Percentiles rank a stretch among this genome's conserved stretches.
phyloP scores from a whole-genome alignment of 2,797 vertebrate genomes.

The Ptychobarbus kaznakovi region DNA sequence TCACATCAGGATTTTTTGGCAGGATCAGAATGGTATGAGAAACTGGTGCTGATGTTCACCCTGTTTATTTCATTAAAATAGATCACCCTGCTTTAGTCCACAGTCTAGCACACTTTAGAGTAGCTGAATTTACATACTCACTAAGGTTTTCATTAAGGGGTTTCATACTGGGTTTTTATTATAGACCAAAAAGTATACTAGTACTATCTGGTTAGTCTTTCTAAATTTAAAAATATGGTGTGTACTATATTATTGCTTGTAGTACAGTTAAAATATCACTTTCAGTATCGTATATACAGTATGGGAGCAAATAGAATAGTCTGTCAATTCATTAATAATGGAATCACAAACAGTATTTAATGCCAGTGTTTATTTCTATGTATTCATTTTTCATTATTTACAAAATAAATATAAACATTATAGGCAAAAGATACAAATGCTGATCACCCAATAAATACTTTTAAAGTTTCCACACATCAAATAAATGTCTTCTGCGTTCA shows the following conservation, averaged over 20 bases:
- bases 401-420: constrained; percentile 30
- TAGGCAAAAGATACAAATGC: constrained; percentile 22
- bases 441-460: constrained; percentile 4
- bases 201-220: background rate
- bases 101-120: background rate
- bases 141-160: background rate
- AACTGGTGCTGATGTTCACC: background rate
- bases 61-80: constrained; percentile 2
- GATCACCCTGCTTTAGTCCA: background rate
- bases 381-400: constrained; percentile 30
- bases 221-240: background rate
- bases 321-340: background rate
- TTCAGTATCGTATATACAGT: background rate
- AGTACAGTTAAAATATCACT: background rate
- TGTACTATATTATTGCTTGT: background rate
- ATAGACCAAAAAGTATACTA: background rate
- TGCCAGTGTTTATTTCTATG: constrained; percentile 41
- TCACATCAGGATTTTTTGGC: background rate
- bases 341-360: constrained; percentile 21
- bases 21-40: background rate
- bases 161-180: background rate
- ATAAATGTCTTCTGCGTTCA: background rate
- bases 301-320: background rate
- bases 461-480: background rate
- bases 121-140: too few species aligned